Base-by-base conservation (phyloP, 2,113 vertebrate species). In the Silurus glanis region DNA sequence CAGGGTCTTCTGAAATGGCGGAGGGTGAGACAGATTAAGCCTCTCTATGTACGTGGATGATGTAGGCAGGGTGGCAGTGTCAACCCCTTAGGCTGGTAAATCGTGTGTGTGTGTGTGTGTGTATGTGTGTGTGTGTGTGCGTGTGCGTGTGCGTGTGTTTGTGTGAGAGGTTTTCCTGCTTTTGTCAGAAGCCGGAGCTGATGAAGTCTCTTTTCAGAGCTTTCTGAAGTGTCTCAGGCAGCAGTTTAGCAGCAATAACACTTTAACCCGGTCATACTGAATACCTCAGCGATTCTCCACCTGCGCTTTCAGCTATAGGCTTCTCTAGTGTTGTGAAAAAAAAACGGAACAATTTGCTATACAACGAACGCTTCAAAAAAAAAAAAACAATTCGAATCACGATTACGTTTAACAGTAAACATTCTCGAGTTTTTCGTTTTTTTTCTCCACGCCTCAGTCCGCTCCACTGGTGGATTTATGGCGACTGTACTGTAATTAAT, bases 1-100 rank as follows among this genome's bases (percentile, higher is more conserved):
- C 93, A 92, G 83, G 83, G 94, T 94, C 94, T 91, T 89, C 92
- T 83, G 94, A 93, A 93, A 95, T 91, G 92, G 94, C 90, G 91
- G 91, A 92, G 93, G 95, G 94, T 91, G 92, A 90, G 91, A 92
- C 59, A 94, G 92, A 94, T 94, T 92, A 95, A 93, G 94, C 93
- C 94, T 95, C 93, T 92, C 89, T 89, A 90, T 85, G 92, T 91
- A 93, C 87, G 85, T 91, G 92, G 93, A 90, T 89, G 92, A 91
- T 93, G 94, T 93, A 90, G 91, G 91, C 92, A 66, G 92, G 93
- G 92, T 94, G 90, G 84, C 74, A 83, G 89, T 90, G 84, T 84
- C 82, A 56, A 81, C 58, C 88, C 85, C 87, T 13, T 16, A 64
- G 85, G 85, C 78, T 85, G 80, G 66, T 89, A 88, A 89, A 85